Evolutionary conservation across 2,797 vertebrate species (phyloP), one percentile per base, ranked within the genome.

Genomic region (Streptopelia turtur): DNA sequence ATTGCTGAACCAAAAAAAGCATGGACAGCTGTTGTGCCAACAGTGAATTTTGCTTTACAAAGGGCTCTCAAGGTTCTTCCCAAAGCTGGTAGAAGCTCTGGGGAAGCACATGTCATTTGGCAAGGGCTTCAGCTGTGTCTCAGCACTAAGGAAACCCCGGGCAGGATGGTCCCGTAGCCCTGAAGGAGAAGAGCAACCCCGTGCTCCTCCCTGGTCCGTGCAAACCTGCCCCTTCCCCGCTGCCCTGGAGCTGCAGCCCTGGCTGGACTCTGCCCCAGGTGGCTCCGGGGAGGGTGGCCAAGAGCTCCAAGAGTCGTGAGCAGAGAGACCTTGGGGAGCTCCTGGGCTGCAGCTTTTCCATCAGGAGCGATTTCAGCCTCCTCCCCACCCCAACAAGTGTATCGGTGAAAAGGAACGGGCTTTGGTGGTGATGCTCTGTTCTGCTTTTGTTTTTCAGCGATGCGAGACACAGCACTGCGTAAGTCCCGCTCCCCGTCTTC

Each of bases 261-360:
- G 4, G 15, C 43, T 52, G 41, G 35, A 24, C 31, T 30, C 52
- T 66, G 37, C 33, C 45, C 35, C 5, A 3, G 6, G 55, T 2
- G 5, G n/a, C 22, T 6, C 33, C 8, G 5, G 15, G 74, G 30
- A 33, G 10, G 4, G 37, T 21, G 59, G 64, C 15, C 0, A 2
- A 49, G 47, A 57, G 11, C 41, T 43, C 12, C 35, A 5, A 6
- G 57, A 47, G n/a, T 11, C 28, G 39, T 45, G 61, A 53, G 33
- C 41, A 64, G 43, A 64, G 72, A 43, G 15, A 13, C 17, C 47
- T 31, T 31, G 39, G 85, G 20, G 20, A 50, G 15, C 11, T 50
- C 16, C 25, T 56, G 56, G 45, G 47, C 25, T 45, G 50, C 30
- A 55, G 15, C 21, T 59, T 76, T n/a, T 57, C 14, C 53, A 10